Percentiles rank a stretch among this genome's conserved stretches.
Conservation (phyloP, 2,888 invertebrate species). For the Cancer borealis region DNA sequence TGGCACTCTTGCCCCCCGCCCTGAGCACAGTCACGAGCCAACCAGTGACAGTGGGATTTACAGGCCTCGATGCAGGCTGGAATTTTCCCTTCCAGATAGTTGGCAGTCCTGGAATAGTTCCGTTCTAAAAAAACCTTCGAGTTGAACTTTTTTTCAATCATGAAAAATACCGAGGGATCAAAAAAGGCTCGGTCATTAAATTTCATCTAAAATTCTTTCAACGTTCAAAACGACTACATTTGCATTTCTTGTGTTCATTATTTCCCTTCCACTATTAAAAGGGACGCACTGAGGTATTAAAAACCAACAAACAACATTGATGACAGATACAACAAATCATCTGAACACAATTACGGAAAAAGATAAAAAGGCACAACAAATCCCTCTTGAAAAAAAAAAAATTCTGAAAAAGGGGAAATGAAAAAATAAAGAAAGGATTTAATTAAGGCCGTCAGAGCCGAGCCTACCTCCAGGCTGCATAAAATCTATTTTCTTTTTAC, state of each 20-base stretch:
- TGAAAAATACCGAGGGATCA: neutral
- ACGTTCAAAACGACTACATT: neutral
- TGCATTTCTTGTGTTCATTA: neutral
- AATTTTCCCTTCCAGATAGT: neutral
- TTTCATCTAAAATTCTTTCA: neutral
- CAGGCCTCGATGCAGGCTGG: neutral
- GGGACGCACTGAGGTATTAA: neutral
- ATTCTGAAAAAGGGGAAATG: neutral
- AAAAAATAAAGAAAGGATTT: neutral
- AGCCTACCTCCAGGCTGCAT: neutral
- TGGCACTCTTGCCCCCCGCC: neutral
- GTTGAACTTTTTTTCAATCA: neutral
- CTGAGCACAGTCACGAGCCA: neutral
- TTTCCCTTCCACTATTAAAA: neutral
- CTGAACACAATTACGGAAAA: neutral
- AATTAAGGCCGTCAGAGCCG: neutral
- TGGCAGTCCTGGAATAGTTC: constrained; percentile 1
- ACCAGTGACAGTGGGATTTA: neutral
- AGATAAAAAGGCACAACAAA: neutral
- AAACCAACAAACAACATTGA: neutral
- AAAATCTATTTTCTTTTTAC: neutral
- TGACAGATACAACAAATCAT: neutral
- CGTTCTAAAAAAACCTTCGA: neutral
- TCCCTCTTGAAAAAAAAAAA: neutral
- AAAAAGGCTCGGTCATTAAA: neutral